phyloP scores from a whole-genome alignment of 2,797 vertebrate genomes.

The Acropternis orthonyx region DNA sequence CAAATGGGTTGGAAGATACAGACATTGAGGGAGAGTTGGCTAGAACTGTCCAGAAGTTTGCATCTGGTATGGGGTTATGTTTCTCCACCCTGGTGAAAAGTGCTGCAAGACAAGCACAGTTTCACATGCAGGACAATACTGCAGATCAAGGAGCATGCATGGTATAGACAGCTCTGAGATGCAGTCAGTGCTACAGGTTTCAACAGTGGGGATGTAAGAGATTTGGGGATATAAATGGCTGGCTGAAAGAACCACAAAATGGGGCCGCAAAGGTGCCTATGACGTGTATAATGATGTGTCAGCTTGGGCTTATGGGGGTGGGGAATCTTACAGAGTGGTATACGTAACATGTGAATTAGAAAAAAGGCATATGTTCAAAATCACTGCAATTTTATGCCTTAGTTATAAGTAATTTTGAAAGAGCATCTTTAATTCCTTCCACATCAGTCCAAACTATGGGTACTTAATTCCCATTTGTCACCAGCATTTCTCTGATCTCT shows the following conservation, averaged over 20 bases:
- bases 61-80: not conserved
- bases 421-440: not conserved
- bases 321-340: not conserved
- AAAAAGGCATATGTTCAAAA: not conserved
- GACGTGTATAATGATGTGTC: not conserved
- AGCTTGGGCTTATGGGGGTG: not conserved
- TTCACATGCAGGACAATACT: not conserved
- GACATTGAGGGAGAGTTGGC: not conserved
- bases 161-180: not conserved
- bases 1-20: not conserved
- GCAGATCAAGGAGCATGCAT: not conserved
- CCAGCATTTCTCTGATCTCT: slow-evolving; percentile 17
- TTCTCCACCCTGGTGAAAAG: not conserved
- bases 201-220: not conserved
- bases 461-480: not conserved
- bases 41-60: not conserved
- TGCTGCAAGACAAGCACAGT: not conserved
- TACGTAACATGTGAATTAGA: not conserved
- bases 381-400: not conserved
- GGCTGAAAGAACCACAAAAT: not conserved
- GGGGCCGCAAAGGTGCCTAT: not conserved
- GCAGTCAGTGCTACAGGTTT: not conserved
- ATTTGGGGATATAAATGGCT: not conserved
- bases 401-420: not conserved
- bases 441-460: not conserved